Base-by-base conservation (phyloP, 2,888 invertebrate genomes). In the Halictus ligatus region DNA sequence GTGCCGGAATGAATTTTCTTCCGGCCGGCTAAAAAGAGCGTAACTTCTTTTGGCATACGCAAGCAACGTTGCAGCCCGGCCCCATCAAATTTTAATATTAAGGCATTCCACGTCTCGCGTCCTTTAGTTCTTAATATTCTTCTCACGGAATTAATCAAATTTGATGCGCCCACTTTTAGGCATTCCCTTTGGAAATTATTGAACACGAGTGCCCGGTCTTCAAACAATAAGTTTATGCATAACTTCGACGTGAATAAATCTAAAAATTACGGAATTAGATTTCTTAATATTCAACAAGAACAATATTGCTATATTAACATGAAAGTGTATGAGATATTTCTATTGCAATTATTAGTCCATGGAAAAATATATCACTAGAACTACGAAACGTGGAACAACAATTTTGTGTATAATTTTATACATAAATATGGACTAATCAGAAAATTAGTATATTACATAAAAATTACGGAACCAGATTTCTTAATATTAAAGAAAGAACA, bases 81-180 rank as follows among this genome's bases (percentile, higher is more conserved):
- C 35, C 69, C 21, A 48, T 46, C 48, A 71, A 58, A 82, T 80
- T 58, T 71, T 43, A 80, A 83, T 83, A 80, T 50, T 48, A 83
- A 83, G 71, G 12, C 8, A 15, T 46, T 3, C 7, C 35, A 8
- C 7, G 13, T 71, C 13, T 0, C 18, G 25, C 4, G 35, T 75
- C 48, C 43, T 29, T 43, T 50, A 71, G 25, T 15, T 71, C 35
- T 29, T 0, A n/a, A 75, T 69, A 60, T 40, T 40, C 13, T n/a
- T 7, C 25, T 40, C 48, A 7, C 3, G 0, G 40, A 58, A 75
- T 48, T 58, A 83, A 69, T 69, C 18, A 69, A 35, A 48, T 80
- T 71, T 13, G 48, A 71, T 21, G 69, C 12, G 12, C 54, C 13
- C 15, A n/a, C 21, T 18, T 4, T 40, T 8, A 6, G 3, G 8